A percentile compares a stretch with the other conserved stretches of the same genome.
These are phyloP conservation scores for Germaria angustata DNA, from an alignment of 2,888 invertebrate species.

Conservation along the genomic window DNA sequence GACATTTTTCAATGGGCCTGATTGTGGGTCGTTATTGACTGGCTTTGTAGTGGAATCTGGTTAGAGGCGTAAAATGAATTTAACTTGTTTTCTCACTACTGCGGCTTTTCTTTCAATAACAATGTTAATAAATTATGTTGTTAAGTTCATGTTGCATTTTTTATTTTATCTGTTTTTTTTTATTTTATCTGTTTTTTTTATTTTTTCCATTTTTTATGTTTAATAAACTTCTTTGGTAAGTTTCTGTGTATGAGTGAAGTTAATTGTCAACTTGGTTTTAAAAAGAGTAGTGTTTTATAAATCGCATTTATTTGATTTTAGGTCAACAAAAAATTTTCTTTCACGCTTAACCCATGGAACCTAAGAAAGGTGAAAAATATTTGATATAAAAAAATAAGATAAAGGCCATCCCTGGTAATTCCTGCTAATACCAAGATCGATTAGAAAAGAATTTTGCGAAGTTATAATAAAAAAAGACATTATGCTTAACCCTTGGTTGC, in stretches of 20 bases:
- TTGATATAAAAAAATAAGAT: no score
- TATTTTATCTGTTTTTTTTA: background rate
- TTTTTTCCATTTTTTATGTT: slow-evolving; percentile 5
- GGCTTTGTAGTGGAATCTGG: background rate
- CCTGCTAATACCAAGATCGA: no score
- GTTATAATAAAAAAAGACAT: no score
- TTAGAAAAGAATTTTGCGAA: no score
- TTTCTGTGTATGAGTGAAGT: background rate
- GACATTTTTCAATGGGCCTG: slow-evolving; percentile 63
- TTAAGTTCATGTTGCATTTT: slow-evolving; percentile 30
- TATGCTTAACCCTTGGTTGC: no score
- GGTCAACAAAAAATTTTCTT: no score
- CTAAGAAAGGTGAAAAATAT: no score
- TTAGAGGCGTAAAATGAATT: slow-evolving; percentile 56
- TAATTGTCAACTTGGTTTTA: background rate
- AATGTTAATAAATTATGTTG: slow-evolving; percentile 64
- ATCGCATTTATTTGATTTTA: no score
- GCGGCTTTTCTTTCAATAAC: slow-evolving; percentile 65
- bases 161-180: no score
- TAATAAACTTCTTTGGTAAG: slow-evolving; percentile 22
- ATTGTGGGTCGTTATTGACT: slow-evolving; percentile 15
- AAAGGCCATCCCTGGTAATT: no score
- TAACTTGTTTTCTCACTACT: slow-evolving; percentile 62
- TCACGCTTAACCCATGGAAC: no score
- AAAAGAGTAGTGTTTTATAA: no score